phyloP scores from a whole-genome alignment of 2,888 invertebrate species.

The Perithous albicinctus region DNA sequence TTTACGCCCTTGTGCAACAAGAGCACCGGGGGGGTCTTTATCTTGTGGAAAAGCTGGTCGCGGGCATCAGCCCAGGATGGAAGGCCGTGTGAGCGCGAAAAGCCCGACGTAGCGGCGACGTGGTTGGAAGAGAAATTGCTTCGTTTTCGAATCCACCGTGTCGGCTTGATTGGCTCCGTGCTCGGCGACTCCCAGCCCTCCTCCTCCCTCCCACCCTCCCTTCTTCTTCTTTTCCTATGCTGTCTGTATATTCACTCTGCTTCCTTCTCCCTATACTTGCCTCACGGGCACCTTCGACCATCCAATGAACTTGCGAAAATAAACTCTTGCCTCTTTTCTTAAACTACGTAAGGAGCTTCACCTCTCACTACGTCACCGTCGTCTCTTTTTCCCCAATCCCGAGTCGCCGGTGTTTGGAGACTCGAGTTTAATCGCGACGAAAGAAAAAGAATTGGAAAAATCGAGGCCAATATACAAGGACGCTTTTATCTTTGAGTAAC shows the following conservation, averaged over 20 bases:
- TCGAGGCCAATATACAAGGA: too few relatives aligned
- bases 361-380: background rate
- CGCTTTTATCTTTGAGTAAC: too few relatives aligned
- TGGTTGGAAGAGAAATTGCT: constrained; percentile 80
- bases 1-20: constrained; percentile 29
- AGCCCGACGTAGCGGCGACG: constrained; percentile 73
- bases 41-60: constrained; percentile 76
- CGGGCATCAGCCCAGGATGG: constrained; percentile 67
- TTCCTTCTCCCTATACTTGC: constrained; percentile 27
- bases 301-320: constrained; percentile 40
- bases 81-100: constrained; percentile 42
- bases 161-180: constrained; percentile 77
- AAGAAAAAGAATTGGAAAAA: too few relatives aligned
- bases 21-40: constrained; percentile 73
- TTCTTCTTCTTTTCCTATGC: too few relatives aligned
- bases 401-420: background rate
- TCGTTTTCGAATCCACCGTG: constrained; percentile 78
- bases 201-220: constrained; percentile 32
- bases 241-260: constrained; percentile 26
- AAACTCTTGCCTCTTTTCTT: constrained; percentile 61
- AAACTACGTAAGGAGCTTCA: constrained; percentile 69
- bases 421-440: constrained; percentile 6
- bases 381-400: constrained; percentile 45
- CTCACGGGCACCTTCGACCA: constrained; percentile 34
- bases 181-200: constrained; percentile 40